Evolutionary conservation across 1,140 invertebrate species (phyloP).

Genomic region (Probaryconus sp.): DNA sequence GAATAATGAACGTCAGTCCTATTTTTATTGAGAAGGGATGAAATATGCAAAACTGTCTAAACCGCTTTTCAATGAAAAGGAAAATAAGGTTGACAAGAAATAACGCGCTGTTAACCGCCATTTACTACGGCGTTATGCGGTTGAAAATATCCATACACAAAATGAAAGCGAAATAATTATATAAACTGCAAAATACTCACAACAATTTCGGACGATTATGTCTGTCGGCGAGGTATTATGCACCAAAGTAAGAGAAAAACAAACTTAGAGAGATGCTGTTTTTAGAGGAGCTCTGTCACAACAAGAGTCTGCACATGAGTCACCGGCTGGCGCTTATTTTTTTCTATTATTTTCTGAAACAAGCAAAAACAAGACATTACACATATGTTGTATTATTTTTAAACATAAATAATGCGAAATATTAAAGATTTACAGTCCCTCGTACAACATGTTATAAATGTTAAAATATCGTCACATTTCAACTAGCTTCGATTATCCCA

Average conservation of each 20-base stretch:
- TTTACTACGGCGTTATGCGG: no score
- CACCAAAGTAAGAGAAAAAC: slow-evolving; percentile 22
- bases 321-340: neutral
- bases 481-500: no score
- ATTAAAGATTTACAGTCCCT: no score
- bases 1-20: no score
- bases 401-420: neutral
- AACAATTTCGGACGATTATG: slow-evolving; percentile 6
- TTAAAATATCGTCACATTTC: no score
- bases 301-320: slow-evolving; percentile 23
- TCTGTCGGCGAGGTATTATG: slow-evolving; percentile 5
- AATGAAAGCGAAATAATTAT: slow-evolving; percentile 8
- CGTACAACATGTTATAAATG: no score
- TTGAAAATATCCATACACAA: slow-evolving; percentile 7
- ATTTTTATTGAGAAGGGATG: no score
- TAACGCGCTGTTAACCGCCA: no score
- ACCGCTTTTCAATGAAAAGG: no score
- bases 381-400: slow-evolving; percentile 14
- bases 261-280: slow-evolving; percentile 21
- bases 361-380: slow-evolving; percentile 5
- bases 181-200: neutral
- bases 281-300: slow-evolving; percentile 13
- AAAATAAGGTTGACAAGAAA: no score
- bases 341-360: neutral
- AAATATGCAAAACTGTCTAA: no score